A percentile compares a stretch with the other conserved stretches of the same genome.
Evolutionary conservation across 2,888 invertebrate species (phyloP).

Genomic region (Ormyrus thymus): DNA sequence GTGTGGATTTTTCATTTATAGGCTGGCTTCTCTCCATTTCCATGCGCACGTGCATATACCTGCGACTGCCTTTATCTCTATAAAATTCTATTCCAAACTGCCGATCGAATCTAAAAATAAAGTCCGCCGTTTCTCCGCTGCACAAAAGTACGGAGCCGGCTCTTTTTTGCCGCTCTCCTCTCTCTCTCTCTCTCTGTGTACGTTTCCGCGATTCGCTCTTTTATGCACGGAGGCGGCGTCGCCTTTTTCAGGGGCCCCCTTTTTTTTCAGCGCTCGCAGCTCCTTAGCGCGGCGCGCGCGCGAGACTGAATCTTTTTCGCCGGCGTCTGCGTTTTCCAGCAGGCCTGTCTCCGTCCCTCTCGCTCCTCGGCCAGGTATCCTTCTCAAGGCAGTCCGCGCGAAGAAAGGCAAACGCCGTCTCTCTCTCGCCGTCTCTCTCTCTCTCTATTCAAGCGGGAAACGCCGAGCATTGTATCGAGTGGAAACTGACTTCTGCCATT

Average conservation of each 20-base stretch:
- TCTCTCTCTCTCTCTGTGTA: too few species aligned
- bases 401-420: neutral
- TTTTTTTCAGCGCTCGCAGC: neutral
- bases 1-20: constrained; percentile 51
- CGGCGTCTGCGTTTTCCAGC: neutral
- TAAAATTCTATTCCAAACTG: neutral
- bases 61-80: too few species aligned
- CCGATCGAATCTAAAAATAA: neutral
- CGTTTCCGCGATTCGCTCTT: too few species aligned
- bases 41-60: too few species aligned
- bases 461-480: constrained; percentile 6
- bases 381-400: constrained; percentile 64
- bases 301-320: neutral
- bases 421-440: neutral
- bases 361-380: constrained; percentile 56
- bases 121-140: neutral
- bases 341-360: neutral
- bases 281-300: neutral
- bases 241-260: too few species aligned
- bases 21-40: too few species aligned
- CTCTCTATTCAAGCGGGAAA: constrained; percentile 9
- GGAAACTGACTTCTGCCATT: constrained; percentile 36
- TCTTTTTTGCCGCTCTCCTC: too few species aligned
- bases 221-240: neutral
- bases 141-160: neutral